Percentiles rank a stretch among this genome's conserved stretches.
phyloP scores from a whole-genome alignment of 1,140 invertebrate genomes.

The Centruroides vittatus region DNA sequence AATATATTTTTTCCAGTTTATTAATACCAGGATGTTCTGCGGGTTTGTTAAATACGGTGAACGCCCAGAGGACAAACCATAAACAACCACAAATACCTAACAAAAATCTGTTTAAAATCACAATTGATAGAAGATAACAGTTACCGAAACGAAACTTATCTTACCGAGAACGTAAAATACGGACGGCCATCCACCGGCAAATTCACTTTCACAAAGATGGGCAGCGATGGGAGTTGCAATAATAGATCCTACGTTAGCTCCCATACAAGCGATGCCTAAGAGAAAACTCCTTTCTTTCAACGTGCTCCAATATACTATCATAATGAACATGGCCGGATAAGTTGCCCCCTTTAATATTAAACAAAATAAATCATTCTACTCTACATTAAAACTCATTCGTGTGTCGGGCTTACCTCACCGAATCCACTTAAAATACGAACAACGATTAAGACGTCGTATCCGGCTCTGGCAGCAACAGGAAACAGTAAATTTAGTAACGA shows the following conservation, averaged over 20 bases:
- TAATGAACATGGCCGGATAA: neutral
- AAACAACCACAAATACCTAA: neutral
- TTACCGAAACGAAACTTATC: neutral
- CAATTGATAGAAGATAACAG: too few species aligned
- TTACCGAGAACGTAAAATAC: constrained; percentile 53
- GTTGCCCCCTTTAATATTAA: neutral
- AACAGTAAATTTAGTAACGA: constrained; percentile 9
- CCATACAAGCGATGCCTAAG: neutral
- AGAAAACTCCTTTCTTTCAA: neutral
- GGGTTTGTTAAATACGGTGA: neutral
- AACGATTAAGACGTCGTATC: constrained; percentile 27
- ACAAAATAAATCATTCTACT: neutral
- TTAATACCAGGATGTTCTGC: neutral
- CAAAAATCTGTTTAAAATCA: neutral
- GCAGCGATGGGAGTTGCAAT: constrained; percentile 21
- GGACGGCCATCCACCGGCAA: constrained; percentile 45
- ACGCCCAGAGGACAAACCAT: neutral
- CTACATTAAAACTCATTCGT: too few species aligned
- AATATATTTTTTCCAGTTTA: neutral
- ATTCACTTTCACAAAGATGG: constrained; percentile 30
- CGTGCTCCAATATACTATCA: neutral
- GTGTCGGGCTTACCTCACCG: constrained; percentile 23
- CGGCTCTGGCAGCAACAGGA: constrained; percentile 16
- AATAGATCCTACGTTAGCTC: constrained; percentile 25
- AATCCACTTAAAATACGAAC: constrained; percentile 28